phyloP scores from a whole-genome alignment of 1,140 invertebrate genomes.

The Magallana angulata region DNA sequence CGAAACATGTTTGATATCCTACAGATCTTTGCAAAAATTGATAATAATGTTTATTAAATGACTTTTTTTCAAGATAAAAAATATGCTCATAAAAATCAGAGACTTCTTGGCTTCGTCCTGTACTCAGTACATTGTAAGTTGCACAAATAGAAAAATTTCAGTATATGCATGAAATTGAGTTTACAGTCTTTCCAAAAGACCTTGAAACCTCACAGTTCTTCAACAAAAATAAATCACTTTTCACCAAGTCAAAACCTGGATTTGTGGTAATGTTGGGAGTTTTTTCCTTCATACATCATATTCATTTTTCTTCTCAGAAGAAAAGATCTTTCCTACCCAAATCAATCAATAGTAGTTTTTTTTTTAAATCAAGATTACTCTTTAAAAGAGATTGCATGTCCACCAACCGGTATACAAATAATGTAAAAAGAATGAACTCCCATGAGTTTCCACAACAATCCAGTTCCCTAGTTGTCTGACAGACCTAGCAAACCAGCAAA shows the following conservation, averaged over 20 bases:
- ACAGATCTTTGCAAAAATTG: not conserved
- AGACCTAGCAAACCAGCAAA: slow-evolving; percentile 29
- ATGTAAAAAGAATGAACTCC: not conserved
- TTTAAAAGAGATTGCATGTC: no score
- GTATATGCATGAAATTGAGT: slow-evolving; percentile 11
- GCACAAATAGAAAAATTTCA: not conserved
- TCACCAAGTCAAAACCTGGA: slow-evolving; percentile 23
- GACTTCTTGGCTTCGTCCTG: not conserved
- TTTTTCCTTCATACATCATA: not conserved
- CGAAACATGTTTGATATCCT: not conserved
- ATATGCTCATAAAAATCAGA: not conserved
- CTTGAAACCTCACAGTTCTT: not conserved
- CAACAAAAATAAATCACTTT: slow-evolving; percentile 19
- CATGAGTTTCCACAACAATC: not conserved
- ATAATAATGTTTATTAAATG: not conserved
- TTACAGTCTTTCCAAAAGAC: not conserved
- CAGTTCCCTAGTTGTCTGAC: not conserved
- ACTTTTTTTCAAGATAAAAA: not conserved
- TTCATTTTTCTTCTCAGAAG: no score
- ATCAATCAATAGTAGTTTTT: not conserved
- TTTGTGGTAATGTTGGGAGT: not conserved
- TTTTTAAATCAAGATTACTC: not conserved
- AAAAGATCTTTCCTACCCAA: not conserved
- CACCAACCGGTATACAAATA: not conserved
- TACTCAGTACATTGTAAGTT: slow-evolving; percentile 10